Evolutionary conservation across 2,797 vertebrate genomes (phyloP).

Genomic region (Podargus strigoides): DNA sequence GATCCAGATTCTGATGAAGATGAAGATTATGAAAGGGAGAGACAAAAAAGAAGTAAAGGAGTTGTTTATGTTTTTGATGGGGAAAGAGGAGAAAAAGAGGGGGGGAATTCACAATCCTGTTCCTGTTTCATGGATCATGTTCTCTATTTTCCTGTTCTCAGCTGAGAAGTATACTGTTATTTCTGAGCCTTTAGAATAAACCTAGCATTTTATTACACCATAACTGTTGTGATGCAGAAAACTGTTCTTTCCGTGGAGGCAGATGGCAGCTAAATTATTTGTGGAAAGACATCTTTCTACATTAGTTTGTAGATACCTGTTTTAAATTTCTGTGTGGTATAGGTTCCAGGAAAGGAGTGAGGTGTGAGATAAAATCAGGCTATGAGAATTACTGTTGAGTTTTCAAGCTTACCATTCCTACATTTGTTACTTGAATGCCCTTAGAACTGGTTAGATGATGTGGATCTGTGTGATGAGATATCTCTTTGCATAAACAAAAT

Average conservation of each 20-base stretch:
- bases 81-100: background rate
- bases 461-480: background rate
- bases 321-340: background rate
- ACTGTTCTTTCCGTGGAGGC: background rate
- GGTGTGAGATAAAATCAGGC: background rate
- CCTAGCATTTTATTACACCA: background rate
- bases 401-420: background rate
- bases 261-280: background rate
- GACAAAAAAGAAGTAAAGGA: conserved; percentile 88
- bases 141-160: background rate
- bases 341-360: background rate
- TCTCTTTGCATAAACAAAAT: background rate
- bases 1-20: conserved; percentile 97
- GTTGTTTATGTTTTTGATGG: background rate
- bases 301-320: background rate
- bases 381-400: background rate
- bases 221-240: background rate
- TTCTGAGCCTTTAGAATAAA: background rate
- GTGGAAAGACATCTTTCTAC: background rate
- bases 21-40: conserved; percentile 92
- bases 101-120: background rate
- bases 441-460: background rate
- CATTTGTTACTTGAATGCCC: background rate
- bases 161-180: background rate
- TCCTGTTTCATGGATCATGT: background rate